These are phyloP conservation scores for Erithacus rubecula DNA, from an alignment of 2,797 vertebrate species.

Conservation along the genomic window DNA sequence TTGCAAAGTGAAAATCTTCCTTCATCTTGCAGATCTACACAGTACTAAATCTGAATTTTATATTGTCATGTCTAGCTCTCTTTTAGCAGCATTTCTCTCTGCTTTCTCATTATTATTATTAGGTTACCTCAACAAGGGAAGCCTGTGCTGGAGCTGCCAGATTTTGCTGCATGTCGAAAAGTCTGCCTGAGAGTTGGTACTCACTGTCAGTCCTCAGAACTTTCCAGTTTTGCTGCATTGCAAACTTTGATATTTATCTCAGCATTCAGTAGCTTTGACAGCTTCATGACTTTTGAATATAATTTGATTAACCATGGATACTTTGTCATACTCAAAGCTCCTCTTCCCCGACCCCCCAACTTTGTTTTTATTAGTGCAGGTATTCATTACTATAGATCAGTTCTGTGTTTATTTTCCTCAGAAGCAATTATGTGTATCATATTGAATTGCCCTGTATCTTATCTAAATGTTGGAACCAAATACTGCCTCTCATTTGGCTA, in stretches of 20 bases:
- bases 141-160: not conserved
- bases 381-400: not conserved
- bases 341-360: not conserved
- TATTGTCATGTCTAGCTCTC: not conserved
- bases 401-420: slow-evolving; percentile 34
- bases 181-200: not conserved
- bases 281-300: not conserved
- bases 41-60: not conserved
- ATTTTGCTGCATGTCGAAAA: not conserved
- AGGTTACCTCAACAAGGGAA: not conserved
- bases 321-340: not conserved
- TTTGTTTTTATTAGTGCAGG: not conserved
- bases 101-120: not conserved
- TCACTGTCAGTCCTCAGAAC: not conserved
- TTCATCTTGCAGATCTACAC: not conserved
- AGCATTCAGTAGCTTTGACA: not conserved
- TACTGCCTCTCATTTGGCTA: not conserved
- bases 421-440: not conserved
- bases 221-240: not conserved
- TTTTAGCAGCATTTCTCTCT: not conserved
- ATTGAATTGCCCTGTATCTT: slow-evolving; percentile 3
- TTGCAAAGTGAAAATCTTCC: not conserved
- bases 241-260: slow-evolving; percentile 7
- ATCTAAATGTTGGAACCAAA: slow-evolving; percentile 1
- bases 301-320: not conserved